Conservation (phyloP, 2,888 invertebrate genomes). For the Lamellibrachia satsuma region DNA sequence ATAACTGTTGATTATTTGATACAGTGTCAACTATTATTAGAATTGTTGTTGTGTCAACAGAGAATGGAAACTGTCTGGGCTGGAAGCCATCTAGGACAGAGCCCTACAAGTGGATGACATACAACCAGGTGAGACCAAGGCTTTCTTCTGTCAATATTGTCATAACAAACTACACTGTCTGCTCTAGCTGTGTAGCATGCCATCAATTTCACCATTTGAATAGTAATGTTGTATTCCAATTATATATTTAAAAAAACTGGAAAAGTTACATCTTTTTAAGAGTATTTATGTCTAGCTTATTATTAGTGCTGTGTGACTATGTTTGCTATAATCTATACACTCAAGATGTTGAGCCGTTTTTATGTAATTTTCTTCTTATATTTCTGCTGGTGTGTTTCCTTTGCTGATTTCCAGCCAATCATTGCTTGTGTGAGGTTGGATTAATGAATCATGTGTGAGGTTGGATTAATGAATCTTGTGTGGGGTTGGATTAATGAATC, state of each 20-base stretch:
- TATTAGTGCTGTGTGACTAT: neutral
- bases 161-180: neutral
- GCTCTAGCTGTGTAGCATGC: neutral
- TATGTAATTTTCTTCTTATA: neutral
- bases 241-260: neutral
- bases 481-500: too few species aligned
- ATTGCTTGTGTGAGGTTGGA: neutral
- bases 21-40: neutral
- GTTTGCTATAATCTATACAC: neutral
- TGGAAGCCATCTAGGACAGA: slow-evolving; percentile 1
- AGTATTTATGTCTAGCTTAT: neutral
- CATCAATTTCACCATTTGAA: neutral
- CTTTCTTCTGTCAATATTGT: neutral
- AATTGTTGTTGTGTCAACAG: slow-evolving; percentile 30
- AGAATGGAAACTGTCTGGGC: slow-evolving; percentile 68
- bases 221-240: neutral
- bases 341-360: neutral
- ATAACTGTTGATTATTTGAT: neutral
- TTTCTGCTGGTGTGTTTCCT: neutral
- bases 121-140: slow-evolving; percentile 17
- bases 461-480: neutral
- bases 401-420: neutral
- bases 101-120: slow-evolving; percentile 18
- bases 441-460: too few species aligned
- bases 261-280: neutral